phyloP scores from a whole-genome alignment of 2,888 invertebrate genomes.

The Harpalus rubripes region DNA sequence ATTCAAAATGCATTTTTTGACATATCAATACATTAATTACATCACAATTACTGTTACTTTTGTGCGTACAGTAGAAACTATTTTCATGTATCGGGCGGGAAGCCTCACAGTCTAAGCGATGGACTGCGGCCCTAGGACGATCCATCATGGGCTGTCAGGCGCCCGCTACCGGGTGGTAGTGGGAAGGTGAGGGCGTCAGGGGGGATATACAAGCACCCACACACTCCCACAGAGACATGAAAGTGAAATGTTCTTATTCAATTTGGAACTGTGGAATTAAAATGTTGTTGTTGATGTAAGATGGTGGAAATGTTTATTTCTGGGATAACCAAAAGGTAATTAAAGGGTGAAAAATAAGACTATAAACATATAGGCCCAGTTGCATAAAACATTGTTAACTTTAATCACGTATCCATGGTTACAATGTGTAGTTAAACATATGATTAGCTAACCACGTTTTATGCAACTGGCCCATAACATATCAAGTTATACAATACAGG shows the following conservation, averaged over 20 bases:
- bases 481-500: too few species aligned
- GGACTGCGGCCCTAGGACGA: conserved; percentile 77
- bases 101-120: conserved; percentile 75
- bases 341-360: too few species aligned
- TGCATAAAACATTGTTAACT: too few species aligned
- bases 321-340: too few species aligned
- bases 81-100: conserved; percentile 55
- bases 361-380: too few species aligned
- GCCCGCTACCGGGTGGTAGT: conserved; percentile 76
- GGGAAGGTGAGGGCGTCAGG: conserved; percentile 66
- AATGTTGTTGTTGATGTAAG: neutral
- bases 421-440: too few species aligned
- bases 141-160: conserved; percentile 79
- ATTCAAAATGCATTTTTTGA: conserved; percentile 4
- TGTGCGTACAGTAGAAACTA: conserved; percentile 42
- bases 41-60: neutral
- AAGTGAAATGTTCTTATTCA: conserved; percentile 6
- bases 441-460: too few species aligned
- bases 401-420: too few species aligned
- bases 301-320: too few species aligned
- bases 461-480: too few species aligned
- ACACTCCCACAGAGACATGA: conserved; percentile 27
- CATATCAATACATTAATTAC: conserved; percentile 3
- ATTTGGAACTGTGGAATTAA: neutral
- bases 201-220: conserved; percentile 13